Percentiles rank a stretch among this genome's conserved stretches.
phyloP scores from a whole-genome alignment of 2,797 vertebrate species.

The Chelidonichthys spinosus region DNA sequence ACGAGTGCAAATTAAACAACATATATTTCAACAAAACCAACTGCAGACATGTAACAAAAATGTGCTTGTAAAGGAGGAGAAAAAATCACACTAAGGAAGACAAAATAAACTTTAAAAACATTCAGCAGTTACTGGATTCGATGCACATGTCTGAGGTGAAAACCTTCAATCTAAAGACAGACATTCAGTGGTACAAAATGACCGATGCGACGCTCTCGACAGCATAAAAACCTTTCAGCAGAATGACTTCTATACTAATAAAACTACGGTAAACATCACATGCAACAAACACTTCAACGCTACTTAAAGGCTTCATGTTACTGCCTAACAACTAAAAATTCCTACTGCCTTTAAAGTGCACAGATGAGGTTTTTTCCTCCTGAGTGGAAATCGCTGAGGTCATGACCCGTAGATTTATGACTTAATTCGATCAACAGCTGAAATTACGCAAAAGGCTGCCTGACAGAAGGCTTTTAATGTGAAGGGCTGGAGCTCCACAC shows the following conservation, averaged over 20 bases:
- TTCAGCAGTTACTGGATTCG: no score
- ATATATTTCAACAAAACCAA: background rate
- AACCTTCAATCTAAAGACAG: conserved; percentile 1
- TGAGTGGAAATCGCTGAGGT: conserved; percentile 34
- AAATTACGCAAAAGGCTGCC: conserved; percentile 50
- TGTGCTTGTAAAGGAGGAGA: rapidly evolving
- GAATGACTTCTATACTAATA: background rate
- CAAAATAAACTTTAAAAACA: background rate
- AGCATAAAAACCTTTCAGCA: background rate
- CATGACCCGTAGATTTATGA: conserved; percentile 41
- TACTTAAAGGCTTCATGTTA: background rate
- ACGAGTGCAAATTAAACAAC: background rate
- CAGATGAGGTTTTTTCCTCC: background rate
- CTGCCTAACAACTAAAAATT: background rate
- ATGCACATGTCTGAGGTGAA: conserved; percentile 1
- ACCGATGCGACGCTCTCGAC: background rate
- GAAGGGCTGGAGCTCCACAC: conserved; percentile 22
- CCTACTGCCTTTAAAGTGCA: background rate
- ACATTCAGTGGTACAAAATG: background rate
- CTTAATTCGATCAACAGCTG: conserved; percentile 53
- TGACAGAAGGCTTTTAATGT: conserved; percentile 36
- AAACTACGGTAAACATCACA: background rate
- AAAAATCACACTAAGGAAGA: background rate
- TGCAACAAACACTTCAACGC: background rate
- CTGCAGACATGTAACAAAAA: no score